Percentiles rank a stretch among this genome's conserved stretches.
phyloP scores from a whole-genome alignment of 2,888 invertebrate genomes.

The Coenonympha glycerion region DNA sequence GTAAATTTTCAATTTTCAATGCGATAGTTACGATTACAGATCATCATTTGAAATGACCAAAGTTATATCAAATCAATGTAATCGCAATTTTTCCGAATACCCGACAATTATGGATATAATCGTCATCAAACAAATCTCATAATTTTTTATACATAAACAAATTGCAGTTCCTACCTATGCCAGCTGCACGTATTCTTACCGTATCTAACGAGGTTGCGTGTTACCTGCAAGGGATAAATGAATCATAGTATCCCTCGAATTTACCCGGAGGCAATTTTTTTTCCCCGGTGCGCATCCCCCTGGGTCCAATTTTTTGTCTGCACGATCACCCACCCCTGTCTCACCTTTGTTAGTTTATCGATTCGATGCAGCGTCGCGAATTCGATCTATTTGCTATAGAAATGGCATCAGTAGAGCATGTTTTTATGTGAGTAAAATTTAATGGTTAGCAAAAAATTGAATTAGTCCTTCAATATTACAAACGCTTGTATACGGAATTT shows the following conservation, averaged over 20 bases:
- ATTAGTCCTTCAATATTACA: too few species aligned
- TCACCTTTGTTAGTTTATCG: constrained; percentile 22
- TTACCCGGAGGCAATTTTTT: constrained; percentile 14
- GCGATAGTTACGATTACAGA: too few species aligned
- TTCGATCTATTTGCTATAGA: not conserved
- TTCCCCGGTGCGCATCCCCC: constrained; percentile 9
- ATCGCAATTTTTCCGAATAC: too few species aligned
- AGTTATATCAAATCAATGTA: too few species aligned
- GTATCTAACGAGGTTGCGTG: constrained; percentile 12
- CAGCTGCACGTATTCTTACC: constrained; percentile 16
- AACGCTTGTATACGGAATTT: too few species aligned
- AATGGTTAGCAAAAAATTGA: not conserved
- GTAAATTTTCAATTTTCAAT: too few species aligned
- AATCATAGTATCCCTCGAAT: constrained; percentile 21
- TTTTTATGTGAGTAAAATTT: not conserved
- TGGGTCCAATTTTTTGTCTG: not conserved
- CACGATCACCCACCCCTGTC: constrained; percentile 19
- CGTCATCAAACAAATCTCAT: too few species aligned
- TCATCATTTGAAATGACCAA: too few species aligned
- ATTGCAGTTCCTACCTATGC: not conserved
- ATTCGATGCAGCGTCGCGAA: constrained; percentile 3
- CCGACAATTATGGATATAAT: too few species aligned
- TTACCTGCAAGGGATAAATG: constrained; percentile 9
- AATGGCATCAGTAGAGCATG: not conserved
- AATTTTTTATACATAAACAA: too few species aligned